phyloP scores from a whole-genome alignment of 1,140 invertebrate genomes.

The Trichonephila clavipes region DNA sequence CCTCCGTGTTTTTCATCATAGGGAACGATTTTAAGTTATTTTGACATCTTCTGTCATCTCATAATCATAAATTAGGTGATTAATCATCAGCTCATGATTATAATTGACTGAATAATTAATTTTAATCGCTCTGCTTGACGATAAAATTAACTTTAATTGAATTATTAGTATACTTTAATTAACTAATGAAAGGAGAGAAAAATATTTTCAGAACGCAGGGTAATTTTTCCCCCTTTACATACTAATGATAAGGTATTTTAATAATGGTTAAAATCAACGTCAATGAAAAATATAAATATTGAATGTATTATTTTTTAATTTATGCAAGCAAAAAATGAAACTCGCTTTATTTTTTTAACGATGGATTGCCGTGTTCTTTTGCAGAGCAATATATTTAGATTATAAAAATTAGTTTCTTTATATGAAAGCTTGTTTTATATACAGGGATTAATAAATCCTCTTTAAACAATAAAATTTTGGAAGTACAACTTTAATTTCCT shows the following conservation, averaged over 20 bases:
- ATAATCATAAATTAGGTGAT: not conserved
- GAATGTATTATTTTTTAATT: not conserved
- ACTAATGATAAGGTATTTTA: too few species aligned
- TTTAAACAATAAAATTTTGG: too few species aligned
- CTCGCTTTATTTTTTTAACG: not conserved
- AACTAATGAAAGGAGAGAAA: too few species aligned
- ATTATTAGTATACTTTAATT: constrained; percentile 38
- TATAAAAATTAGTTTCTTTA: too few species aligned
- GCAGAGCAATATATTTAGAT: too few species aligned
- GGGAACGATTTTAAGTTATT: not conserved
- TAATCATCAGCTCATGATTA: constrained; percentile 4
- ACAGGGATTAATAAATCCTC: too few species aligned
- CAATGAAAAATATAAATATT: not conserved
- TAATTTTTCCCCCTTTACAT: too few species aligned
- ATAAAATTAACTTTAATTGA: constrained; percentile 47
- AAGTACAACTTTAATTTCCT: too few species aligned
- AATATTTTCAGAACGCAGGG: too few species aligned
- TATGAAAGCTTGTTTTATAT: too few species aligned
- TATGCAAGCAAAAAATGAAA: not conserved
- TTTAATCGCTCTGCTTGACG: constrained; percentile 7
- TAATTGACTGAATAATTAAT: constrained; percentile 9
- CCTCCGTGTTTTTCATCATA: not conserved
- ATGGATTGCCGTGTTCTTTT: too few species aligned
- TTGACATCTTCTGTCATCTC: not conserved
- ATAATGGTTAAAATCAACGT: too few species aligned